Percentiles rank a stretch among this genome's conserved stretches.
phyloP scores from a whole-genome alignment of 2,888 invertebrate genomes.

The Creontiades dilutus region DNA sequence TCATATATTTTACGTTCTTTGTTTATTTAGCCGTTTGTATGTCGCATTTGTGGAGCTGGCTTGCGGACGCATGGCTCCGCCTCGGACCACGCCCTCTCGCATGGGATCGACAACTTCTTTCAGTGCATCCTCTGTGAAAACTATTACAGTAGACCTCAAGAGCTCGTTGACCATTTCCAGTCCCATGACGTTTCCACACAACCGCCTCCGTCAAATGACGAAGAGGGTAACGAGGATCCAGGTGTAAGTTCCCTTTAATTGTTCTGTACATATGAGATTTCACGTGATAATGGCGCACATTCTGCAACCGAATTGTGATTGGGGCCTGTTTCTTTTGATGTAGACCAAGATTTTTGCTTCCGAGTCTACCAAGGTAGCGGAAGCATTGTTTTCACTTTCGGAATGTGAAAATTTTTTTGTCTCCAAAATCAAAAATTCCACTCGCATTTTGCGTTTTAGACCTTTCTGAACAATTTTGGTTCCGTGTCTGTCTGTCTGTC shows the following conservation, averaged over 20 bases:
- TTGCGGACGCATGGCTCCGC: conserved; percentile 71
- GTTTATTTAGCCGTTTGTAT: conserved; percentile 52
- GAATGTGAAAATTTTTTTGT: no score
- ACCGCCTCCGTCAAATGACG: neutral
- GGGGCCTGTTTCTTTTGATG: no score
- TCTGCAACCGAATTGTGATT: no score
- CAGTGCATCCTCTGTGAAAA: conserved; percentile 74
- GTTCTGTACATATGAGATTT: conserved; percentile 4
- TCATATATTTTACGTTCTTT: neutral
- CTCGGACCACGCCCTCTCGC: conserved; percentile 74
- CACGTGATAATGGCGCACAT: neutral
- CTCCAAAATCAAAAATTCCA: no score
- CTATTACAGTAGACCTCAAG: conserved; percentile 72
- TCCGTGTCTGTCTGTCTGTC: no score
- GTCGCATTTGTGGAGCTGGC: conserved; percentile 73
- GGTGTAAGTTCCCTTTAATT: neutral
- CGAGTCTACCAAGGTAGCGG: no score
- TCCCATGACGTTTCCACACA: neutral
- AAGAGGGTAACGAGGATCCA: neutral
- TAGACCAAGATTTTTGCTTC: no score
- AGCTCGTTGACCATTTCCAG: conserved; percentile 74
- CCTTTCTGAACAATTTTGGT: no score
- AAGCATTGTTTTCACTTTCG: no score
- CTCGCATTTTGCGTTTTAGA: no score
- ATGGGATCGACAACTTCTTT: conserved; percentile 73